Evolutionary conservation across 2,797 vertebrate genomes (phyloP), one percentile per base, ranked within the genome.

Genomic region (Enteromius radiatus): DNA sequence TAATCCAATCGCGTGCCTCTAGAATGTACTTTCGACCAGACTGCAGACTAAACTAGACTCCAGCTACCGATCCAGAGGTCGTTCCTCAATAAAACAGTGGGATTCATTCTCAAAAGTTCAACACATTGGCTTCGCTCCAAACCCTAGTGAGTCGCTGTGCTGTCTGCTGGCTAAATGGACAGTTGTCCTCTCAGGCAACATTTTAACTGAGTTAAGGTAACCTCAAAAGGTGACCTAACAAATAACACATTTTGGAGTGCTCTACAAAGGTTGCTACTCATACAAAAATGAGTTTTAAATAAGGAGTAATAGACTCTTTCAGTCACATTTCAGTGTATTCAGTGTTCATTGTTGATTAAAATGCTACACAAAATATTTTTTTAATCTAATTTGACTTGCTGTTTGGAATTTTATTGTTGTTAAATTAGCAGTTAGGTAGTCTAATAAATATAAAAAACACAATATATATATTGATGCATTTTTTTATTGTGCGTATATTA

Each of bases 61-160:
- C 1, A 54, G 71, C 71, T 74, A 15, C 71, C 14, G 71, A 23
- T 75, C 69, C 49, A 36, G 49, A 38, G 70, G 49, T 33, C 12
- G n/a, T 10, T 75, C 52, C 52, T 75, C 52, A 38, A 38, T 75
- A 56, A 75, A 75, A 75, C 73, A 75, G 52, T 59, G 33, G 73
- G 52, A 75, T 59, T 38, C 21, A 3, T 75, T 75, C 73, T 75
- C 0, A 75, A 49, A 75, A 26, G 52, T 59, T 75, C 73, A 75
- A 17, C 52, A 23, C 49, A 0, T 59, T 70, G 78, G 56, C 36
- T 71, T 49, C 6, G 3, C 1, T 59, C 73, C 73, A 56, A 41
- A 36, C 8, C 14, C n/a, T 75, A 23, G 33, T 38, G 6, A 26
- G 33, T 26, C 59, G 52, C 33, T 4, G 31, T 5, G 33, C 33